Conservation (phyloP, 2,888 invertebrate genomes). For the Eristalinus sepulchralis region DNA sequence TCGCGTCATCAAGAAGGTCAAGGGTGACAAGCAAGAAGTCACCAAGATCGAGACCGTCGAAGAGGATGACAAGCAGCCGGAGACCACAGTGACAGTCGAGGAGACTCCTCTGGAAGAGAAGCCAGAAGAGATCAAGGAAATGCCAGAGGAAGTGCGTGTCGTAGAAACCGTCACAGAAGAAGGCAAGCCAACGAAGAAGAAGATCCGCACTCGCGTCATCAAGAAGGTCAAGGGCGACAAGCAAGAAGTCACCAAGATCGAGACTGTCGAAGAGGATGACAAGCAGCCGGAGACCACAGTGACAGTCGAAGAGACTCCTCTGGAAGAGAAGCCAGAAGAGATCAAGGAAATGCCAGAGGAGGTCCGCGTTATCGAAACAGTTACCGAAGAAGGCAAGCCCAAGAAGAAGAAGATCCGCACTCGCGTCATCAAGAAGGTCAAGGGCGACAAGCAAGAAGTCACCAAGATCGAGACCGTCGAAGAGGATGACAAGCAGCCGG, state of each 20-base stretch:
- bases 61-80: slow-evolving; percentile 46
- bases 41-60: slow-evolving; percentile 54
- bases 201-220: slow-evolving; percentile 45
- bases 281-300: slow-evolving; percentile 49
- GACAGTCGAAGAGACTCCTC: slow-evolving; percentile 43
- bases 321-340: slow-evolving; percentile 37
- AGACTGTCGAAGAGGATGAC: slow-evolving; percentile 51
- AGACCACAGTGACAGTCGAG: slow-evolving; percentile 48
- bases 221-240: slow-evolving; percentile 51
- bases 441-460: slow-evolving; percentile 76
- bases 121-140: slow-evolving; percentile 19
- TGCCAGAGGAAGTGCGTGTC: slow-evolving; percentile 39
- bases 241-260: slow-evolving; percentile 55
- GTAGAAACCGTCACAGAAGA: slow-evolving; percentile 36
- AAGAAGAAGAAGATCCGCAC: slow-evolving; percentile 76
- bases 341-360: slow-evolving; percentile 35
- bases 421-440: slow-evolving; percentile 58
- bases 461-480: slow-evolving; percentile 79
- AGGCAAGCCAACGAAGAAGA: slow-evolving; percentile 44
- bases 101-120: slow-evolving; percentile 44
- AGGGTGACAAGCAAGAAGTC: slow-evolving; percentile 50
- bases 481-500: slow-evolving; percentile 77
- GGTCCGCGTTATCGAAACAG: slow-evolving; percentile 79
- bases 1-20: slow-evolving; percentile 44
- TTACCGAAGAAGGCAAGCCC: slow-evolving; percentile 78